Evolutionary conservation across 2,113 vertebrate genomes (phyloP), one percentile per base, ranked within the genome.

Genomic region (Numida meleagris): DNA sequence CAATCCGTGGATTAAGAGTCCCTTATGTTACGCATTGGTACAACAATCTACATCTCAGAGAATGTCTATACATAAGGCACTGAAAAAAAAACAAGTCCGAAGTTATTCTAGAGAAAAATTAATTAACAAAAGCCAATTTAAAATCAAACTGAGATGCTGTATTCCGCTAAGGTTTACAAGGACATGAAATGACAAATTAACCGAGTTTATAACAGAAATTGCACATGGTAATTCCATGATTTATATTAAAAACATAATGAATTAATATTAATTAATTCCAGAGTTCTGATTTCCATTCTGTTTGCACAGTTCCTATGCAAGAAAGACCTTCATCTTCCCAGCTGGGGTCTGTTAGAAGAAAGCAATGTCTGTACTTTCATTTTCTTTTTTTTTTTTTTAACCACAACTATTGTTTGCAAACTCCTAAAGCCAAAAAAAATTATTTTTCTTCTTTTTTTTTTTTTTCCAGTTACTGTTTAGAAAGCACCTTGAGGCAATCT

Each of bases 231-330:
- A 96, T 95, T 92, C 89, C 77, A 72, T 91, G 87, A 92, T 84
- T 95, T 90, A 86, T 89, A 55, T 87, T 95, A 92, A 34, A 78
- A 82, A 95, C 94, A 95, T 95, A 95, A 95, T 81, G 82, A 95
- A 94, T 95, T 92, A 92, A 90, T 94, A 94, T 74, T 81, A 92
- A 95, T 95, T 95, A 88, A 86, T 78, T 82, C 55, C 82, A 65
- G 65, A 61, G 76, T 53, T 59, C 61, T 88, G 76, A 62, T 20
- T 73, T 88, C 57, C 82, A 2, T 57, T 90, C 79, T 72, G 57
- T 25, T 74, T 87, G 92, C 58, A 53, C 25, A 79, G 80, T 6
- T 67, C 13, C 59, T 59, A 45, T 11, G 38, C 40, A 68, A 82
- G 51, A 66, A 80, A 62, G 29, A 62, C 40, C 20, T 73, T 58